Base-by-base conservation (phyloP, 1,140 invertebrate species). In the Yoshiicerus persimilis region DNA sequence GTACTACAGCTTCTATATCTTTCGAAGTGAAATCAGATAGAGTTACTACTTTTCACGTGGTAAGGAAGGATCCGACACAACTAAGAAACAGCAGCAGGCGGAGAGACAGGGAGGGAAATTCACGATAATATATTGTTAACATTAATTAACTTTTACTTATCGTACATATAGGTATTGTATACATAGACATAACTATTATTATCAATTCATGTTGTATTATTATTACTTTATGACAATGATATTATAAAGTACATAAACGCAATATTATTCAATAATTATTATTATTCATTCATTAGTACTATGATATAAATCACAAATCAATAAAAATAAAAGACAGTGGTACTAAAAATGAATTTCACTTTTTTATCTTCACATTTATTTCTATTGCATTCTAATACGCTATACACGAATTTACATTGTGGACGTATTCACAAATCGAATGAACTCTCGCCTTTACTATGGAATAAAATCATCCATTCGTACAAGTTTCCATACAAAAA, bases 241-340 rank as follows among this genome's bases (percentile, higher is more conserved):
- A 47, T 56, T 56, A 56, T 56, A n/a, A 56, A 56, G 47, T 47
- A 84, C 83, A 84, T 27, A 47, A 47, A 84, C 47, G 83, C 38
- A 47, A 84, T 84, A 84, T 86, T 80, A 32, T 36, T 80, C 75
- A 80, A 27, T 70, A 32, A 70, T 70, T 32, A 30, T 70, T 47
- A 84, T 86, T 80, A 80, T 36, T 80, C 75, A 38, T 38, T 80
- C 75, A 80, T 80, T 80, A 80, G 30, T 80, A n/a, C n/a, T 80
- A 64, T 64, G 56, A 66, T 64, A 34, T 41, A 41, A 84, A 47
- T 27, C 30, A 62, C 84, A 86, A 86, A 86, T 64, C 84, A 87
- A 87, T 87, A 84, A 84, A 87, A 87, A 84, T 84, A 87, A 87
- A 87, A 87, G 87, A 87, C 87, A 87, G 87, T 87, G 87, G 87